A percentile compares a stretch with the other conserved stretches of the same genome.
phyloP scores from a whole-genome alignment of 2,888 invertebrate species.

The Caenorhabditis angaria region DNA sequence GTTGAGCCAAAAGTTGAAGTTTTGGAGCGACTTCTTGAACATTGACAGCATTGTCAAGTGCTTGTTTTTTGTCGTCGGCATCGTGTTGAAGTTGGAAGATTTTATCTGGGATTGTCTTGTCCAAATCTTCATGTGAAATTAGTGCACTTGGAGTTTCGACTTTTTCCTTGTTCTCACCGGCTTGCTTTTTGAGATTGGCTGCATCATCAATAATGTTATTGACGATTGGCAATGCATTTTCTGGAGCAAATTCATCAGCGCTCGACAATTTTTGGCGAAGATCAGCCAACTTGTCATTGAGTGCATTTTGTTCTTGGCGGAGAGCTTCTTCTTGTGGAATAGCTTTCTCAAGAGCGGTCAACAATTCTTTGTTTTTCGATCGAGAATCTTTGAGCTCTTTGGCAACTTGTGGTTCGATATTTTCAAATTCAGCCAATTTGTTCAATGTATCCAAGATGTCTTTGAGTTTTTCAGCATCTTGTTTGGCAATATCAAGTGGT shows the following conservation, averaged over 20 bases:
- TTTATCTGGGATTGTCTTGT: conserved; percentile 18
- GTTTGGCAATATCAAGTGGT: conserved; percentile 15
- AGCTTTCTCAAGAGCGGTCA: conserved; percentile 8
- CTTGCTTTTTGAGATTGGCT: conserved; percentile 12
- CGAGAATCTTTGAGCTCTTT: conserved; percentile 24
- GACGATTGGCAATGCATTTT: conserved; percentile 17
- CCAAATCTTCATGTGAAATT: conserved; percentile 26
- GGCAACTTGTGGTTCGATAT: conserved; percentile 18
- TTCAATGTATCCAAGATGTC: conserved; percentile 11
- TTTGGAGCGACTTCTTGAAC: conserved; percentile 34
- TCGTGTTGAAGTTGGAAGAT: conserved; percentile 8
- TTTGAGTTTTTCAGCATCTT: conserved; percentile 12
- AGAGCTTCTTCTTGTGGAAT: conserved; percentile 18
- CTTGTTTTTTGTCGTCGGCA: conserved; percentile 21
- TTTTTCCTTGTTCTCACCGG: conserved; percentile 15
- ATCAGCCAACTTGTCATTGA: background rate
- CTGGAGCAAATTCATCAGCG: conserved; percentile 10
- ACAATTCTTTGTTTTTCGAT: conserved; percentile 21
- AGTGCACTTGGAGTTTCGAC: conserved; percentile 10
- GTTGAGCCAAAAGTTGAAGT: conserved; percentile 23
- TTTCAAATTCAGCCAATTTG: background rate
- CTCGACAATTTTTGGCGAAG: background rate
- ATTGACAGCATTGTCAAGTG: conserved; percentile 26
- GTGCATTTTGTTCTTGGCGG: conserved; percentile 10
- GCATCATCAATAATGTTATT: conserved; percentile 25